These are phyloP conservation scores for Garrulus glandarius DNA, from an alignment of 2,797 vertebrate genomes.

Conservation along the genomic window DNA sequence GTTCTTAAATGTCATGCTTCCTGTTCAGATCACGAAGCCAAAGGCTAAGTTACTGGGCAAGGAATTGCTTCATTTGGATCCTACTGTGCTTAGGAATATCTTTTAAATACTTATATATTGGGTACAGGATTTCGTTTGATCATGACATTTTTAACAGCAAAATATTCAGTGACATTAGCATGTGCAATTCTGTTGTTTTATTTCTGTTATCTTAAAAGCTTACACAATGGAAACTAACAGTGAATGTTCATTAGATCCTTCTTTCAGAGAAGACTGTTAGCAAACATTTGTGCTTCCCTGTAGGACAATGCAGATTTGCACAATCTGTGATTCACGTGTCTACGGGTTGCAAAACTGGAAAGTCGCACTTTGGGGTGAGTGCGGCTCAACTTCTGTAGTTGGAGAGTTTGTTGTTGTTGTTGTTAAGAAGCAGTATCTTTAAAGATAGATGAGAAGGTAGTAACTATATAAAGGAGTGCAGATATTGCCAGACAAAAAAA, in stretches of 20 bases:
- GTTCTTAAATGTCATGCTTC: neutral
- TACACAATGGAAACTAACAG: neutral
- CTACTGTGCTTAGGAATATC: neutral
- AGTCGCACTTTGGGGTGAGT: neutral
- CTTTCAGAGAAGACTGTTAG: constrained; percentile 33
- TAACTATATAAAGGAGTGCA: neutral
- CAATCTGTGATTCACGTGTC: neutral
- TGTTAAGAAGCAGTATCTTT: neutral
- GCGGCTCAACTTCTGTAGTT: neutral
- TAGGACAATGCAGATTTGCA: neutral
- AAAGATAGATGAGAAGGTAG: neutral
- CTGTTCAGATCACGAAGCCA: neutral
- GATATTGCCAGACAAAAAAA: neutral
- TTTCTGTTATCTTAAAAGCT: neutral
- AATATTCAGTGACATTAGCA: neutral
- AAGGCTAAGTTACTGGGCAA: neutral
- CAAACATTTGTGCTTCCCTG: constrained; percentile 25
- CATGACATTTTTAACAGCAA: neutral
- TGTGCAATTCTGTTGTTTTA: neutral
- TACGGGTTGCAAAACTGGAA: constrained; percentile 41
- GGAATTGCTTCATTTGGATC: neutral
- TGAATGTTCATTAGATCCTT: constrained; percentile 8
- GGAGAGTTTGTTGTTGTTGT: neutral
- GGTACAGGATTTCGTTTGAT: neutral
- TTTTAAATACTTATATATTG: neutral